Evolutionary conservation across 37 sponge, comb jelly and placozoan species (phyloP), one percentile per base, ranked within the genome.

Genomic region (Aplysina aerophoba): DNA sequence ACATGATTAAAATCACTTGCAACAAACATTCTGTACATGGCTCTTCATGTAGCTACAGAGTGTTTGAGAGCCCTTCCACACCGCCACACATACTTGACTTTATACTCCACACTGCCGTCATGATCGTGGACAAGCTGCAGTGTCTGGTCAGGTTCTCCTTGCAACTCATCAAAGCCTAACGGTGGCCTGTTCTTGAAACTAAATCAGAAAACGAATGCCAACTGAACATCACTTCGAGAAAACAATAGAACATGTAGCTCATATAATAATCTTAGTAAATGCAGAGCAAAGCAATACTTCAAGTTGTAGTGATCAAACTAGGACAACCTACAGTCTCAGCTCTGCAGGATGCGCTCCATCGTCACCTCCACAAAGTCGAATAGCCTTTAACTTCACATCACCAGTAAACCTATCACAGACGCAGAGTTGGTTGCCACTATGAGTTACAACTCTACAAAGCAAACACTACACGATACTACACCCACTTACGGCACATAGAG

Each of bases 181-280:
- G 86, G 94, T 21, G 91, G 94, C 36, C 91, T 85, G 57, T 98
- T 98, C 90, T 98, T 98, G 78, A 86, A 94, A 33, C 95, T 92
- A 57, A 22, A 82, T 15, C 44, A 61, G 17, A 60, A 73, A 59
- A 41, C 17, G 5, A 81, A 25, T 11, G 11, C 21, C 15, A 16
- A 19, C 12, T 58, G 59, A 20, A 58, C 59, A 58, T 58, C 15
- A 20, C 59, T 58, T 20, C 59, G 19, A 58, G 17, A 58, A 19
- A 20, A 58, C 59, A 20, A 19, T 20, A 20, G 15, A 19, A 58
- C 22, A 57, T 57, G 15, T 20, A 17, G 17, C 59, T 20, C 17
- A 57, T 17, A 57, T 20, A 57, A 57, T n/a, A n/a, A n/a, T n/a
- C n/a, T n/a, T n/a, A 57, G 59, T 57, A 17, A 57, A 57, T 57